Base-by-base conservation (phyloP, 2,888 invertebrate species). In the Aspidapion aeneum region DNA sequence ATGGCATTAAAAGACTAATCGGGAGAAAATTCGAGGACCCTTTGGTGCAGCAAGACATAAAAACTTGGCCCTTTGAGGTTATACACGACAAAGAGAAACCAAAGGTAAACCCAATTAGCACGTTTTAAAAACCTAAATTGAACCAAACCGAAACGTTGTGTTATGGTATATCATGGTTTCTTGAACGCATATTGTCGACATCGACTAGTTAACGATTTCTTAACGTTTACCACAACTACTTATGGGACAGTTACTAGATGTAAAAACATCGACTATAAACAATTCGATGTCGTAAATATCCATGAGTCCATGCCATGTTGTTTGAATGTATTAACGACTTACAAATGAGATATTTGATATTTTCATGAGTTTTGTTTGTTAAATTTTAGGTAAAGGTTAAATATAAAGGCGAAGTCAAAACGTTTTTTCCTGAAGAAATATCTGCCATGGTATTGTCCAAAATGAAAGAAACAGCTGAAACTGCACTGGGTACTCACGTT, bases 11-110 rank as follows among this genome's bases (percentile, higher is more conserved):
- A 75, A 81, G 88, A 63, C 75, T 89, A 67, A 87, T 89, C 72
- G 89, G 89, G 22, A 80, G 89, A 63, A 83, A 81, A 67, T 89
- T 83, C 78, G 82, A 82, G 63, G 89, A 89, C 71, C 78, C 83
- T n/a, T 76, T 82, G 7, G 86, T 90, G 1, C 87, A 89, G 74
- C 76, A 79, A 57, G 89, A 90, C 74, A 82, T 87, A 73, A 86
- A 86, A 75, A 81, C 82, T 71, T 89, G 87, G 82, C 88, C 89
- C 3, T 89, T 88, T 76, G 84, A 82, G 72, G 77, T 82, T 19
- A 82, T 86, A 1, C 75, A 80, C 66, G 81, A 79, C 35, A 78
- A 79, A 63, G 82, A 80, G 21, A 80, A 79, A 62, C 81, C 80
- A 7, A 79, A 78, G 66, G 77, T 82, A 21, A 12, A 52, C n/a